Conservation (phyloP, 2,888 invertebrate genomes). For the Tridacna crocea region DNA sequence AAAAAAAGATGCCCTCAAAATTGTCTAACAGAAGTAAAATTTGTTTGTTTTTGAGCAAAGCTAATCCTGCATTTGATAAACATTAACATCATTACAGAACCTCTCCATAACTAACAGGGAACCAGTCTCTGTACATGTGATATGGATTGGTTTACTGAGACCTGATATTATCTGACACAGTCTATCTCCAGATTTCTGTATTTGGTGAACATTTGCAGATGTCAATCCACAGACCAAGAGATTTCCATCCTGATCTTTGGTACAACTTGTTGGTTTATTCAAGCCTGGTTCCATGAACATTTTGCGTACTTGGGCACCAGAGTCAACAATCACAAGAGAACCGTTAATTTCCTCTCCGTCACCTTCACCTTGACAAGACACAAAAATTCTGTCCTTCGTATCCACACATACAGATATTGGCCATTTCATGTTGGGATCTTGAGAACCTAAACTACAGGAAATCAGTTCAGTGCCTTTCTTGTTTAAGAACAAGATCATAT, state of each 20-base stretch:
- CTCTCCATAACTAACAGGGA: conserved; percentile 56
- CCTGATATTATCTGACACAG: conserved; percentile 56
- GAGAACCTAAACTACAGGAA: conserved; percentile 57
- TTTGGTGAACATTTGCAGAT: conserved; percentile 58
- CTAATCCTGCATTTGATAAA: conserved; percentile 58
- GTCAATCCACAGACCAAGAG: conserved; percentile 57
- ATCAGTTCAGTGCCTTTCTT: conserved; percentile 56
- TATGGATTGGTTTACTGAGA: conserved; percentile 59
- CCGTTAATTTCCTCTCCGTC: conserved; percentile 53
- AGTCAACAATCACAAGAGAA: conserved; percentile 53
- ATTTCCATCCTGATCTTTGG: conserved; percentile 55
- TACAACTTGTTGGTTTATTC: conserved; percentile 58
- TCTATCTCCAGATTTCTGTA: conserved; percentile 43
- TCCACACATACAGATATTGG: conserved; percentile 62
- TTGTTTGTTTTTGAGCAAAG: too few relatives aligned
- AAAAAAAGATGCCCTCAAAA: too few relatives aligned
- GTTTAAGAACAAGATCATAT: conserved; percentile 59
- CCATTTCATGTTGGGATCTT: conserved; percentile 64
- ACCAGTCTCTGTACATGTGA: conserved; percentile 45
- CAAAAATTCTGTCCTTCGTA: conserved; percentile 54
- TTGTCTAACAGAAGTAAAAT: too few relatives aligned
- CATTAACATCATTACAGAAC: conserved; percentile 55
- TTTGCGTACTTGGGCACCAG: conserved; percentile 52
- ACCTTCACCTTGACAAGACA: conserved; percentile 61
- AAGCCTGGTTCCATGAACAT: conserved; percentile 62